Evolutionary conservation across 2,797 vertebrate genomes (phyloP).

Genomic region (Mus minutoides): DNA sequence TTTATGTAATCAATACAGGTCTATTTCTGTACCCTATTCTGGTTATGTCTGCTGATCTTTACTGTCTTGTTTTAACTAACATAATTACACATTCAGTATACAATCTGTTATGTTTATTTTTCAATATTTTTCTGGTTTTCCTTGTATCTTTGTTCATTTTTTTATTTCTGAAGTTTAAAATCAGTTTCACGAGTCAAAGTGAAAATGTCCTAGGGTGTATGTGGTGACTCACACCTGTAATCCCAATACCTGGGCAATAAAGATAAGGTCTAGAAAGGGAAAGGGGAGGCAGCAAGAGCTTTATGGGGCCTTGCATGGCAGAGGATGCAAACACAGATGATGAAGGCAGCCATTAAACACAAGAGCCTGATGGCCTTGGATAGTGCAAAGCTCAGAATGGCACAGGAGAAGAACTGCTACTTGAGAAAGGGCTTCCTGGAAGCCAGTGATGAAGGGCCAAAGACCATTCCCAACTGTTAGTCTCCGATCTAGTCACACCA

Average conservation of each 20-base stretch:
- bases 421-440: not conserved
- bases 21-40: slow-evolving; percentile 2
- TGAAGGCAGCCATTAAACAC: not conserved
- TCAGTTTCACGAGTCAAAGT: not conserved
- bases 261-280: not conserved
- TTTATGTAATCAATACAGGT: not conserved
- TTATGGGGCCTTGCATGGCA: not conserved
- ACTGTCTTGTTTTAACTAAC: not conserved
- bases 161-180: not conserved
- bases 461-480: not conserved
- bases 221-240: not conserved
- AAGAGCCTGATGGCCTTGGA: not conserved
- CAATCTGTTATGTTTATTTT: not conserved
- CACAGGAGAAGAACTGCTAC: not conserved
- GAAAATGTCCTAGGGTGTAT: not conserved
- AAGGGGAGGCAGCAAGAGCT: not conserved
- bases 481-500: not conserved
- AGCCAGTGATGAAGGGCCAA: not conserved
- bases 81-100: not conserved
- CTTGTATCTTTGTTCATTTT: not conserved
- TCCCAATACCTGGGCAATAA: not conserved
- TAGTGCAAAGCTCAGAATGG: not conserved
- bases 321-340: not conserved
- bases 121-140: not conserved
- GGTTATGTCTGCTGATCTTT: not conserved